Base-by-base conservation (phyloP, 2,888 invertebrate genomes). In the Caenorhabditis imperialis region DNA sequence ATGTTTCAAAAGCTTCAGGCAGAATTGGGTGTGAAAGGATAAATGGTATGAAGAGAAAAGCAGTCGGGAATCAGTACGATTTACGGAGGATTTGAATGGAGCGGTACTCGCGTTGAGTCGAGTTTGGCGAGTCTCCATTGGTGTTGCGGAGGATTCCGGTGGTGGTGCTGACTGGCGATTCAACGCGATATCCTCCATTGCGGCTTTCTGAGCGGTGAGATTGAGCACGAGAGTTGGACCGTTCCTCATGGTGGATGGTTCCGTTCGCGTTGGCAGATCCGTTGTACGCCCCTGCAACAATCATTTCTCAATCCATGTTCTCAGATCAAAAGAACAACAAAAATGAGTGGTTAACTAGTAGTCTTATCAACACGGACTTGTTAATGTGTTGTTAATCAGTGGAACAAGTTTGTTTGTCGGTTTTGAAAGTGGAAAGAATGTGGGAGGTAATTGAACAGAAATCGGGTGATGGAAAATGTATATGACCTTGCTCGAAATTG, bases 11-110 rank as follows among this genome's bases (percentile, higher is more conserved):
- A 73, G 72, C 71, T 57, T 62, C 58, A 62, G 70, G 61, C 61
- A 61, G 58, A 54, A 63, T 72, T 60, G 35, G 40, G 50, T 47
- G 38, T 61, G 40, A 54, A 61, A 40, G 47, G 53, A 37, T 45
- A 44, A 33, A 1, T 18, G 27, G 47, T 44, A 62, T 37, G 53
- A 45, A 47, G 47, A 35, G 30, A 30, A 37, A 6, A 18, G 18
- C 12, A 30, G 14, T n/a, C 14, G 8, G 22, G 8, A 23, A 54
- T 75, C 60, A 75, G 45, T 81, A 81, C 20, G 76, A 77, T 67
- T 84, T 84, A 51, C 82, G 79, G 44, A 82, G 81, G 22, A 84
- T 84, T 67, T 81, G 74, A 27, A 84, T 77, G 12, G 83, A 74
- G 27, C 81, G 79, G 35, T 78, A 78, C 57, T 81, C 83, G 7